Base-by-base conservation (phyloP, 1,140 invertebrate species). In the Drosophila bipectinata region DNA sequence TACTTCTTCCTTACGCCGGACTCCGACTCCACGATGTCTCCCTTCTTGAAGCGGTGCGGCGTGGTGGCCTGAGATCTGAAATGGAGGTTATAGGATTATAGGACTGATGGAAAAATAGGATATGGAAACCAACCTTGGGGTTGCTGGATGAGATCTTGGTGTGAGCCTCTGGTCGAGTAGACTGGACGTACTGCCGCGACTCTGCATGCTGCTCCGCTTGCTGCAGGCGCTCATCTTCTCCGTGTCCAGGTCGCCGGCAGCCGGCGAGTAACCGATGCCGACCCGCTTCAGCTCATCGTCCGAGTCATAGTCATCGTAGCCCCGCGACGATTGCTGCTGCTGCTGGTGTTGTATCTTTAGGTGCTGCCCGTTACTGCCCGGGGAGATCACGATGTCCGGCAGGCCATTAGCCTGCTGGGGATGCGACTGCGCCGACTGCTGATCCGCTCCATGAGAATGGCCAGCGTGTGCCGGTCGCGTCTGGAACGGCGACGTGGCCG, bases 1-100 rank as follows among this genome's bases (percentile, higher is more conserved):
- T 98, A 99, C 93, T 99, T 99, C 93, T 99, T 99, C 3, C 98
- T 93, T 77, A 99, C 98, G 72, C 98, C 98, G 90, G 97, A 98
- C 48, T 98, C 97, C 49, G 97, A 98, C 28, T 97, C 96, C 32
- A 99, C 98, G 81, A 99, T 97, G 92, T 99, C 98, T 68, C 98
- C 99, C 93, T 99, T 99, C 93, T 99, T 99, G 93, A 98, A 99
- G 92, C 98, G 98, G 92, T 98, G 97, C 90, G 97, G 97, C 64
- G 98, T 98, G 79, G 97, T 96, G 85, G 97, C 96, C 93, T 97
- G 96, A 94, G 96, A 97, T 94, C 96, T 95, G 72, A 9, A 0
- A 41, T 41, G 2, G 10, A n/a, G 1, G 2, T 14, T n/a, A n/a
- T n/a, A n/a, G n/a, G 3, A n/a, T n/a, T 41, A 41, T 41, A n/a